These are phyloP conservation scores for Phasianus colchicus DNA, from an alignment of 2,113 vertebrate species.

Conservation along the genomic window DNA sequence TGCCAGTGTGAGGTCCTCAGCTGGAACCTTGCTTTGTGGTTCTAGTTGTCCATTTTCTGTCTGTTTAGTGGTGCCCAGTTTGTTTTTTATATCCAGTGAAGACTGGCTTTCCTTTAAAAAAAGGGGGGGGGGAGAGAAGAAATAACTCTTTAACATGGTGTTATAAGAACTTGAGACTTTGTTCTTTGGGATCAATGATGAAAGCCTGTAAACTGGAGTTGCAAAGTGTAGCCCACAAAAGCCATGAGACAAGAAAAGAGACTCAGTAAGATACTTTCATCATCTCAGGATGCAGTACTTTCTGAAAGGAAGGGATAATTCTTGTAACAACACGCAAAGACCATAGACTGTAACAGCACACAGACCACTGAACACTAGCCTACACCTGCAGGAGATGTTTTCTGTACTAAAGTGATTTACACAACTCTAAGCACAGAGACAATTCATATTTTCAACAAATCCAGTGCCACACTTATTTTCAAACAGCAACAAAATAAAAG, in stretches of 20 bases:
- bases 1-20: constrained; percentile 89
- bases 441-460: neutral
- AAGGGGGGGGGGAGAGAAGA: neutral
- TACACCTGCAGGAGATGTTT: neutral
- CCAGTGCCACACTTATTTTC: neutral
- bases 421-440: constrained; percentile 8
- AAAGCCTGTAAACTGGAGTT: neutral
- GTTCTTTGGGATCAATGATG: neutral
- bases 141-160: neutral
- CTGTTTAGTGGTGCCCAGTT: constrained; percentile 84
- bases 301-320: neutral
- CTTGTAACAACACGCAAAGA: constrained; percentile 18
- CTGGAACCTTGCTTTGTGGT: constrained; percentile 83
- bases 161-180: neutral
- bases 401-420: neutral
- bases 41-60: constrained; percentile 94
- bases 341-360: constrained; percentile 31
- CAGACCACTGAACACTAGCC: neutral
- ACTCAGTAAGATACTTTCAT: neutral
- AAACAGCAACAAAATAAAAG: neutral
- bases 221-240: constrained; percentile 20
- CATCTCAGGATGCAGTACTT: neutral
- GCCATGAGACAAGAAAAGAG: constrained; percentile 37
- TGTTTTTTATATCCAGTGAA: constrained; percentile 90
- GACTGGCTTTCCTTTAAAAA: constrained; percentile 90